Percentiles rank a stretch among this genome's conserved stretches.
Evolutionary conservation across 1,140 invertebrate species (phyloP).

Genomic region (Polyergus mexicanus): DNA sequence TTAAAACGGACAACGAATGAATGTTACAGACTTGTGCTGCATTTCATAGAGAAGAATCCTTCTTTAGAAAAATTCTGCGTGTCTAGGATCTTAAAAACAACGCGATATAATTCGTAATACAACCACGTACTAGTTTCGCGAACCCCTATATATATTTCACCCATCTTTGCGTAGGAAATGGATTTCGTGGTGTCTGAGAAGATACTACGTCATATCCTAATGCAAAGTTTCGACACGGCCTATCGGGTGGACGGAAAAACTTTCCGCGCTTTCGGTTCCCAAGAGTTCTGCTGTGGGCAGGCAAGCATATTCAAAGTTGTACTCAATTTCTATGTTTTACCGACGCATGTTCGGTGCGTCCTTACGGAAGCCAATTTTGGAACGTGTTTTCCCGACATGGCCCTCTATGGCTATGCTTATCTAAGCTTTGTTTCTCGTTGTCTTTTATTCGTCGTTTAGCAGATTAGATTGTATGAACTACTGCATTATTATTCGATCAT

Average conservation of each 20-base stretch:
- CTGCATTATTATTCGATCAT: neutral
- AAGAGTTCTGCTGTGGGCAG: conserved; percentile 3
- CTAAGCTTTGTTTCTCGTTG: neutral
- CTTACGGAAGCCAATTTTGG: neutral
- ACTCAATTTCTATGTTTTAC: conserved; percentile 40
- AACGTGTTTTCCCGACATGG: neutral
- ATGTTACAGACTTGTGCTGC: neutral
- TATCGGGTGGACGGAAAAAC: conserved; percentile 38
- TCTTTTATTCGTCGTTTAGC: neutral
- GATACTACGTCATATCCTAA: conserved; percentile 38
- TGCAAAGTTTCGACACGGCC: conserved; percentile 38
- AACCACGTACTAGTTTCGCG: neutral
- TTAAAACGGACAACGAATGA: neutral
- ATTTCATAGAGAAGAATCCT: neutral
- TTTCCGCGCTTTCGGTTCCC: conserved; percentile 4
- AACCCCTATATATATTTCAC: conserved; percentile 34
- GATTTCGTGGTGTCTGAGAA: conserved; percentile 48
- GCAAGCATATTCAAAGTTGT: conserved; percentile 13
- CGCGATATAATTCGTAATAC: neutral
- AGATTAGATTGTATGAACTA: neutral
- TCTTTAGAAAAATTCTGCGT: neutral
- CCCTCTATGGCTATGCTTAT: neutral
- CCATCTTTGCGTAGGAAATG: conserved; percentile 32
- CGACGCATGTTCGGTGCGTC: neutral
- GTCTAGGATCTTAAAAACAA: neutral